Evolutionary conservation across 2,888 invertebrate genomes (phyloP).

Genomic region (Drosophila paracracens): DNA sequence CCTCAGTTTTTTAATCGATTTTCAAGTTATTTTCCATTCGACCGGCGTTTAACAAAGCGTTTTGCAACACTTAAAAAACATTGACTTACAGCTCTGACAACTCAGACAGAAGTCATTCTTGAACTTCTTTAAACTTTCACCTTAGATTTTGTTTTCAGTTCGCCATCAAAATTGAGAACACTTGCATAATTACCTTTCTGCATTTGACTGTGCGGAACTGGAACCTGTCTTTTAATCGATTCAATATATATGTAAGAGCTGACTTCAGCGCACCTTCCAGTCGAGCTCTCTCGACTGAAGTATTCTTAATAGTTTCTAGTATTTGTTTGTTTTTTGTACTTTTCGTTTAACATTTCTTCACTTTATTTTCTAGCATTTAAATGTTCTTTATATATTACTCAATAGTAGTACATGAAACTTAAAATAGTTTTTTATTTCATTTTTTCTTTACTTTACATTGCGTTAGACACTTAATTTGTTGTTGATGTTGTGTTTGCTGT

Average conservation of each 20-base stretch:
- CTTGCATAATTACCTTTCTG: not conserved
- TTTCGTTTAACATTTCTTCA: constrained; percentile 60
- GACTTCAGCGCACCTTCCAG: not conserved
- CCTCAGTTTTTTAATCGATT: not conserved
- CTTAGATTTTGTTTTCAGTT: not conserved
- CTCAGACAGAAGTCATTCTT: not conserved
- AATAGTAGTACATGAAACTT: constrained; percentile 67
- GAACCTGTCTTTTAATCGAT: not conserved
- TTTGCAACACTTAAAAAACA: not conserved
- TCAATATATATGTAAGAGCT: not conserved
- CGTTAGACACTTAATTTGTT: constrained; percentile 34
- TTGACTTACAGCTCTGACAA: no score
- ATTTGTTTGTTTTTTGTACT: constrained; percentile 14
- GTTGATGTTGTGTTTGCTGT: not conserved
- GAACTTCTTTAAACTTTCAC: not conserved
- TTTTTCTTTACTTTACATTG: constrained; percentile 35
- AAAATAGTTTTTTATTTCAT: constrained; percentile 14
- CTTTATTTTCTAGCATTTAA: constrained; percentile 64
- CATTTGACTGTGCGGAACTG: not conserved
- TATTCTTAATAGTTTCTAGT: not conserved
- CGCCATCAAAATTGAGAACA: not conserved
- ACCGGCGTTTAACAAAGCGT: not conserved
- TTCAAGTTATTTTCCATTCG: not conserved
- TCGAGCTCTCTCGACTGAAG: not conserved
- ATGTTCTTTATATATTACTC: constrained; percentile 58